Evolutionary conservation across 2,113 vertebrate genomes (phyloP).

Genomic region (Proterorhinus semilunaris): DNA sequence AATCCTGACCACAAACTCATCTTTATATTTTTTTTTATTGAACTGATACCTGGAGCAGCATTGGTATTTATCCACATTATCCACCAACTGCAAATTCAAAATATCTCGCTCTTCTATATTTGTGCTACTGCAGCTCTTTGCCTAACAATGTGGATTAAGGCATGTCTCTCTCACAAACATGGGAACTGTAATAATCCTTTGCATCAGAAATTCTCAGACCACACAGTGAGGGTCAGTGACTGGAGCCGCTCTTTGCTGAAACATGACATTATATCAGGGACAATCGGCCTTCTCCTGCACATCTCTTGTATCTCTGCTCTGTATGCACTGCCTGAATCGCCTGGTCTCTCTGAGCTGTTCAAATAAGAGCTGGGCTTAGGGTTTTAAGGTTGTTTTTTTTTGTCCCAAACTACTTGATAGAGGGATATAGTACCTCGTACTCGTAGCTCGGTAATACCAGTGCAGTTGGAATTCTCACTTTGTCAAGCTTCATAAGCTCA

Average conservation of each 20-base stretch:
- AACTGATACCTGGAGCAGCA: neutral
- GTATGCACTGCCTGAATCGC: conserved; percentile 42
- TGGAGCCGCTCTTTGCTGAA: conserved; percentile 2
- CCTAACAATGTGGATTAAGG: neutral
- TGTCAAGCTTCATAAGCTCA: neutral
- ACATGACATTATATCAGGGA: conserved; percentile 20
- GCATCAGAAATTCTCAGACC: conserved; percentile 1
- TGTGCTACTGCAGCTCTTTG: neutral
- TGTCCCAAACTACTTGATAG: no score
- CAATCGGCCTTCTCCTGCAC: conserved; percentile 34
- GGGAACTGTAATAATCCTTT: neutral
- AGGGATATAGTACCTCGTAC: neutral
- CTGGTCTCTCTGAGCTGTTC: conserved; percentile 27
- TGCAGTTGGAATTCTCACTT: neutral
- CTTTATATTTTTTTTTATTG: no score
- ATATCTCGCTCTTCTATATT: neutral
- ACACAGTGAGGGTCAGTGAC: conserved; percentile 23
- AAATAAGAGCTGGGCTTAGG: conserved; percentile 21
- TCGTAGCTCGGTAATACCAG: neutral
- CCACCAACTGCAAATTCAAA: no score
- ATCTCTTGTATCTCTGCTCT: conserved; percentile 34
- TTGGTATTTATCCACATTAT: neutral
- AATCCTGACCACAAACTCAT: no score
- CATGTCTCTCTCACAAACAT: neutral
- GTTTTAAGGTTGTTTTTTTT: neutral